Conservation (phyloP, 2,113 vertebrate genomes). For the Centropus unirufus region DNA sequence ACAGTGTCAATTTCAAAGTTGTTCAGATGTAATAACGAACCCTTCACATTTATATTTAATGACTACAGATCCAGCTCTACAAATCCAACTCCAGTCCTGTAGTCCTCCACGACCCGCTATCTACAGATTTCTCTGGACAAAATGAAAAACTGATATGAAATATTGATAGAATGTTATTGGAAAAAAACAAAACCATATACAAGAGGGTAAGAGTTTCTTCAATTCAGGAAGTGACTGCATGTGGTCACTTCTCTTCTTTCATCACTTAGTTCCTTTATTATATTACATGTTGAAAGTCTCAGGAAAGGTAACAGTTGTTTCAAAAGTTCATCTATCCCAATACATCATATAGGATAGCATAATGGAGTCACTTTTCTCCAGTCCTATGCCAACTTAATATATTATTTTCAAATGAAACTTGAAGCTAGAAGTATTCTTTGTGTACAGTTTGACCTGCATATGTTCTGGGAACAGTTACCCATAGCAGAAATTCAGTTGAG, state of each 20-base stretch:
- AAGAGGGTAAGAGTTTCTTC: background rate
- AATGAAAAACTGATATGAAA: background rate
- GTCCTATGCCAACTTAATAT: background rate
- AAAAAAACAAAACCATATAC: background rate
- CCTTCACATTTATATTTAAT: background rate
- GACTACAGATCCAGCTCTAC: background rate
- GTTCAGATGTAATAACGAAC: background rate
- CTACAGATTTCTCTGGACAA: background rate
- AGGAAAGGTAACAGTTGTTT: constrained; percentile 15
- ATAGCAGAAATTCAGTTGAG: constrained; percentile 46
- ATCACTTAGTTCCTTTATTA: background rate
- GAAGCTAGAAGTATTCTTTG: constrained; percentile 50
- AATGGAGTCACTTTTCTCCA: constrained; percentile 35
- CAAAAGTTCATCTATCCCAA: background rate
- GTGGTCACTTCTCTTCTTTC: background rate
- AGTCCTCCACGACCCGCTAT: background rate
- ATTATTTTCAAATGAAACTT: background rate
- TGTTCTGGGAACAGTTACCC: constrained; percentile 46
- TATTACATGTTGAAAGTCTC: background rate
- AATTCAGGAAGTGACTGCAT: background rate
- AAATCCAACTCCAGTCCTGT: background rate
- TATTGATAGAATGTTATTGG: background rate
- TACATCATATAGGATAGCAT: background rate
- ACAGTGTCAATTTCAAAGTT: background rate
- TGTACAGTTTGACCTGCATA: constrained; percentile 44